Evolutionary conservation across 1,140 invertebrate genomes (phyloP), one percentile per base, ranked within the genome.

Genomic region (Battus philenor): DNA sequence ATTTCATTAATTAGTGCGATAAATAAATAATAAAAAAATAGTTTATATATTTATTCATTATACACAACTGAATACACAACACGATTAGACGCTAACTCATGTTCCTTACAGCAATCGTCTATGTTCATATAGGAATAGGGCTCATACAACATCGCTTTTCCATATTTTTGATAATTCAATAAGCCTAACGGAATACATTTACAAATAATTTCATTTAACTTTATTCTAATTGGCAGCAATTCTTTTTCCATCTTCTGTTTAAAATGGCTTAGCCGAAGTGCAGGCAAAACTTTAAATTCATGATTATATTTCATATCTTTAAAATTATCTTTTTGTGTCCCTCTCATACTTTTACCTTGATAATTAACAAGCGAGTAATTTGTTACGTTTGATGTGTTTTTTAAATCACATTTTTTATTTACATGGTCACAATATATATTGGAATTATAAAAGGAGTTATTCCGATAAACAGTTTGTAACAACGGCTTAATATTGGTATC

Each of bases 51-150:
- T 22, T 60, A 76, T 48, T 52, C 63, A 54, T 72, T 50, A 61
- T 68, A 81, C 13, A 77, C 63, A 47, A 81, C 50, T 26, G 68
- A 65, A 65, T 72, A 81, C 9, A 81, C 68, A 47, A 74, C 65
- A 56, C 77, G 74, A 66, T 81, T 80, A 39, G 56, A 62, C 54
- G 56, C 55, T 26, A 12, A 6, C 36, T 50, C 36, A 34, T 55
- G 52, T 49, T 47, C 36, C 48, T 50, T 49, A 11, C 15, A 50
- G 22, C 9, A 16, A 26, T 33, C 13, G 44, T 47, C 48, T 11
- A 26, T 3, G 10, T 20, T 32, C 2, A 43, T 5, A 44, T 36
- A 34, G 11, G 32, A 13, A 29, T 26, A 16, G 18, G 32, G 9
- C 12, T 26, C 10, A 10, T 44, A n/a, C 29, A 11, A 11, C 10